phyloP scores from a whole-genome alignment of 2,113 vertebrate genomes.

The Myrmecophaga tridactyla region DNA sequence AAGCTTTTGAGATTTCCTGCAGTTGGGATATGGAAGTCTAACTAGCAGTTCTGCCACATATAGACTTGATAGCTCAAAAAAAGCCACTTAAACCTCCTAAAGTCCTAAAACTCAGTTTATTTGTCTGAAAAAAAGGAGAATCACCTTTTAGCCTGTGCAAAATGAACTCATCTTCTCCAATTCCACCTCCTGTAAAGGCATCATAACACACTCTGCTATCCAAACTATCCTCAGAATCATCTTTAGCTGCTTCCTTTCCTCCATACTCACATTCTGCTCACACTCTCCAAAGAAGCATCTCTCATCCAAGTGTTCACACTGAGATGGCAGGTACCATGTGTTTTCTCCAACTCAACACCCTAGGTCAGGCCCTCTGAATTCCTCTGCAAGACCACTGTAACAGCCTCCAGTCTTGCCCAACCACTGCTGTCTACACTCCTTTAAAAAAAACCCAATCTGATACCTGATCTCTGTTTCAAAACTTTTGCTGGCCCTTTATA shows the following conservation, averaged over 20 bases:
- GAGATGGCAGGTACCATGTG: background rate
- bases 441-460: background rate
- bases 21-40: background rate
- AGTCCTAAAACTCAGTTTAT: background rate
- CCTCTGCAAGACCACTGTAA: background rate
- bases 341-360: background rate
- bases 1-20: background rate
- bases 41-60: background rate
- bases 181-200: background rate
- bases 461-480: background rate
- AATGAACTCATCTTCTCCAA: background rate
- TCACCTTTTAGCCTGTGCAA: background rate
- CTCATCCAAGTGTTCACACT: background rate
- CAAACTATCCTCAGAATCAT: background rate
- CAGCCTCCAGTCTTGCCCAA: background rate
- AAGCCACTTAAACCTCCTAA: background rate
- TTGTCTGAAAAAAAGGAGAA: background rate
- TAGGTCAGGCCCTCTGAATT: background rate
- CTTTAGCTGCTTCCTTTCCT: background rate
- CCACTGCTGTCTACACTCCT: background rate
- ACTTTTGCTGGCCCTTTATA: background rate
- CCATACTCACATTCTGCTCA: background rate
- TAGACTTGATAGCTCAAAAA: background rate
- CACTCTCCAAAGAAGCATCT: background rate
- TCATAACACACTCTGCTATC: background rate